Evolutionary conservation across 2,797 vertebrate species (phyloP), one percentile per base, ranked within the genome.

Genomic region (Argentina silus): DNA sequence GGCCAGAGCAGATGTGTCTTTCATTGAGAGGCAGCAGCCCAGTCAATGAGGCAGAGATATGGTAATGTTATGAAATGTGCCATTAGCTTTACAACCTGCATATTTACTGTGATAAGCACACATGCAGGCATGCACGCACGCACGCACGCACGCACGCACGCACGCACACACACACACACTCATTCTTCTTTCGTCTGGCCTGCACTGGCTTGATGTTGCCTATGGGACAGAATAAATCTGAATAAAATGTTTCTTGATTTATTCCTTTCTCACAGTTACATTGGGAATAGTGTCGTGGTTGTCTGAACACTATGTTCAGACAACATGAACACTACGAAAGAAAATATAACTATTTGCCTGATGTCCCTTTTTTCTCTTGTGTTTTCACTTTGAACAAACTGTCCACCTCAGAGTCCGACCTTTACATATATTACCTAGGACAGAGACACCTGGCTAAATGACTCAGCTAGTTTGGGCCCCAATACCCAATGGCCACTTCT

Each of bases 71-170:
- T 75, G 74, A 81, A 73, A 75, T 86, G 83, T 81, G 81, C 68
- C 80, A 86, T 90, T 87, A 82, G 82, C 70, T 82, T 81, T 56
- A 87, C 47, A n/a, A 53, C 81, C 80, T 36, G 27, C 27, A 36
- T 36, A 36, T 36, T 36, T 36, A 36, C 27, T 36, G 27, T 36
- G 27, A 36, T 36, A 36, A 19, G 15, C 9, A 56, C 12, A 10
- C 6, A 51, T n/a, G n/a, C n/a, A 51, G n/a, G 50, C 50, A 55
- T 7, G 51, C 51, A 55, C 51, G 17, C 15, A 48, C 47, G 17
- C 51, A 55, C 51, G 7, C 51, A n/a, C 51, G n/a, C 3, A n/a
- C 17, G 14, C 17, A 55, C 15, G 51, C 51, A 15, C 17, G 51
- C 17, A 55, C n/a, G 51, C 51, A 55, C 51, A 55, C 51, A n/a